phyloP scores from a whole-genome alignment of 2,888 invertebrate genomes.

The Epirrhoe tristata region DNA sequence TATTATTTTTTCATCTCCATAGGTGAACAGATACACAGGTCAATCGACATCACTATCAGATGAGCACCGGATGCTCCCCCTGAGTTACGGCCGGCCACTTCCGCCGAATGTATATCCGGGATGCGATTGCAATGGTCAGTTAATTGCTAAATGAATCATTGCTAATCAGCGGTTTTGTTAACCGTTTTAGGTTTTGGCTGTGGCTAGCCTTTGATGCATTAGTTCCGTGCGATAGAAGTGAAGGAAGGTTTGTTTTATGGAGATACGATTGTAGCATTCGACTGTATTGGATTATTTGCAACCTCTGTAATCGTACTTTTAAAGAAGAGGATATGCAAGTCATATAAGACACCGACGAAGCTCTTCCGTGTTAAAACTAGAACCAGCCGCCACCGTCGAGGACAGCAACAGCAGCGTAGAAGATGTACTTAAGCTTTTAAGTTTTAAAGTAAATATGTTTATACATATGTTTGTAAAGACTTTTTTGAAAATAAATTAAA shows the following conservation, averaged over 20 bases:
- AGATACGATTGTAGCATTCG: neutral
- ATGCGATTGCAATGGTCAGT: constrained; percentile 66
- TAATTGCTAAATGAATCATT: constrained; percentile 78
- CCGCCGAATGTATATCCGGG: constrained; percentile 78
- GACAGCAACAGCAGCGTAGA: too few species aligned
- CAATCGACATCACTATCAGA: constrained; percentile 61
- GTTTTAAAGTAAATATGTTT: too few species aligned
- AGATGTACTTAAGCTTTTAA: too few species aligned
- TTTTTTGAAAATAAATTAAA: too few species aligned
- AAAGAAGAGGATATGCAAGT: too few species aligned
- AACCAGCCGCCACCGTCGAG: too few species aligned
- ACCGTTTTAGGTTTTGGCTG: constrained; percentile 37
- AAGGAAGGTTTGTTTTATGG: constrained; percentile 6
- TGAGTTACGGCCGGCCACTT: constrained; percentile 79
- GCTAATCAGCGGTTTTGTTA: constrained; percentile 63
- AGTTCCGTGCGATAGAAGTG: constrained; percentile 28
- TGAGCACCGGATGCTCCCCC: constrained; percentile 70
- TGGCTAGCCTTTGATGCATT: constrained; percentile 35
- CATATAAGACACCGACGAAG: too few species aligned
- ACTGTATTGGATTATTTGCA: neutral
- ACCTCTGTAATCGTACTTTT: too few species aligned
- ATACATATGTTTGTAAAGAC: too few species aligned
- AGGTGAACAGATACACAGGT: constrained; percentile 25
- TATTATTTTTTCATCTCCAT: neutral
- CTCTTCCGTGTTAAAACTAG: too few species aligned